A percentile compares a stretch with the other conserved stretches of the same genome.
These are phyloP conservation scores for Australoheros scitulus DNA, from an alignment of 2,113 vertebrate genomes.

Conservation along the genomic window DNA sequence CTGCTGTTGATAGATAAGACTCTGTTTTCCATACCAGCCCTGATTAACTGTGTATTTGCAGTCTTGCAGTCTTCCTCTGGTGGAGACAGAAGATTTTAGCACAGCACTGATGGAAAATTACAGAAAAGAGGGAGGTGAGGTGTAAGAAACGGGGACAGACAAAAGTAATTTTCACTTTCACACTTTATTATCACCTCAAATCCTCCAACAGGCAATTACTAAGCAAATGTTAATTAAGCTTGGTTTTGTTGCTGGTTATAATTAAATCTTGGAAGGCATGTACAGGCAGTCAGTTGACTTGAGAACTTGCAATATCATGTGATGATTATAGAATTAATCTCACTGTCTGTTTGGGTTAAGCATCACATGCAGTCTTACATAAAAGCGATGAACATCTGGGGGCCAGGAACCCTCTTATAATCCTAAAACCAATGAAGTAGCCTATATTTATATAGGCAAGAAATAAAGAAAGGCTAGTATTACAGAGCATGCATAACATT, in stretches of 20 bases:
- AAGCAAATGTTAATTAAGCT: constrained; percentile 54
- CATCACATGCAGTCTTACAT: neutral
- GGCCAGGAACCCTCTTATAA: neutral
- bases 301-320: neutral
- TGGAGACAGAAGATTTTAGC: constrained; percentile 31
- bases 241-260: constrained; percentile 24
- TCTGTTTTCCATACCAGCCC: constrained; percentile 30
- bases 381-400: neutral
- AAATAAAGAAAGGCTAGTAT: too few relatives aligned
- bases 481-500: too few relatives aligned
- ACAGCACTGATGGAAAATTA: neutral
- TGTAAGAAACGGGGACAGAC: constrained; percentile 8
- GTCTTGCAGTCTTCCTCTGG: constrained; percentile 18
- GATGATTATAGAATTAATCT: constrained; percentile 4
- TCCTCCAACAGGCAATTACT: constrained; percentile 40
- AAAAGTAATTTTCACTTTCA: constrained; percentile 52
- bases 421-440: neutral
- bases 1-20: constrained; percentile 60
- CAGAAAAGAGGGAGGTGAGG: neutral
- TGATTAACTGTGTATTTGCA: constrained; percentile 50
- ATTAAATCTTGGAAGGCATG: constrained; percentile 43
- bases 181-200: constrained; percentile 71
- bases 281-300: constrained; percentile 21
- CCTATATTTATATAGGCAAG: too few relatives aligned
- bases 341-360: neutral